Base-by-base conservation (phyloP, 2,888 invertebrate species). In the Yponomeuta malinellus region DNA sequence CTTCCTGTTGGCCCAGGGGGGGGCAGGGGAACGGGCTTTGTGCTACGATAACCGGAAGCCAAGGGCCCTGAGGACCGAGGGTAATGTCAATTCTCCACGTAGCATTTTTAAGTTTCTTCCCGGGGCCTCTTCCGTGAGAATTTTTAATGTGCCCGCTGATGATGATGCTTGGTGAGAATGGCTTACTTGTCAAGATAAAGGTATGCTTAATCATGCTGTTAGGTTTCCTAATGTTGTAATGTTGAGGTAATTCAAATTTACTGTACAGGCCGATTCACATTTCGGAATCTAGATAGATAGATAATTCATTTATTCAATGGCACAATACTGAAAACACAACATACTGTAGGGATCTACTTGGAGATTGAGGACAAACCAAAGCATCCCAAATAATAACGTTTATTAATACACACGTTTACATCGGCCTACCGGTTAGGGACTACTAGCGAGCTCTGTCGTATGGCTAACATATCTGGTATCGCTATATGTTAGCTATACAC, bases 1-100 rank as follows among this genome's bases (percentile, higher is more conserved):
- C 87, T 87, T 87, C 87, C 87, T 83, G 85, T 79, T 76, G 80
- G 77, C 48, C 70, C 63, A 75, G 75, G 77, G 76, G 76, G 23
- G 73, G 75, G 78, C 80, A 78, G 79, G 83, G 82, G 81, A 78
- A 81, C 76, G 78, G 81, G 79, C 87, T 90, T 90, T 92, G 90
- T 90, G 87, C 88, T 82, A 90, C 89, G 89, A 91, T 92, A 92
- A 91, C 92, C 92, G 92, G 92, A 92, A 89, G 88, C 85, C 79
- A 83, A 89, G 91, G 91, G 90, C 86, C 85, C 83, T 80, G 85
- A 88, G 87, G 84, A 86, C 88, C 83, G 88, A 86, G 90, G 89
- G 91, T 89, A 88, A 90, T 90, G 90, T 90, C 90, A 89, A 88
- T 69, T 71, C 71, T 69, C 52, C 52, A 63, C 71, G 68, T 52